Base-by-base conservation (phyloP, 2,113 vertebrate species). In the Rhea americana region DNA sequence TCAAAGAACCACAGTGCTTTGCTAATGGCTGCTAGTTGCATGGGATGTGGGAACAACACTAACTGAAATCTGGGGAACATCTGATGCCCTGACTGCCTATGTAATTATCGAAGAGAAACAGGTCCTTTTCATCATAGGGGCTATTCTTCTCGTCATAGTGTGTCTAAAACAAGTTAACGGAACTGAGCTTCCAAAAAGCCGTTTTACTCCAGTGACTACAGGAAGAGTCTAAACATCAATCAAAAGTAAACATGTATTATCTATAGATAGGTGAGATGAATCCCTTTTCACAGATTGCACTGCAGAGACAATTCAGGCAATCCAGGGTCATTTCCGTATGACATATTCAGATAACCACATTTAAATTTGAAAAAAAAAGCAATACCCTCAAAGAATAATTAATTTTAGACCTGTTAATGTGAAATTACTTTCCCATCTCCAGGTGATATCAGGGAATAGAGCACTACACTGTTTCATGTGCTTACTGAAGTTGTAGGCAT, bases 181-280 rank as follows among this genome's bases (percentile, higher is more conserved):
- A 88, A 53, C 39, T 19, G 32, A 93, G 9, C 19, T 90, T 82
- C 39, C 7, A 3, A 81, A 58, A 43, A 85, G 32, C 0, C 4
- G 2, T 7, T 53, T 77, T 6, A 17, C 6, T 66, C 5, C 26
- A 32, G 20, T 55, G 43, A 41, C 4, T 26, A 71, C 0, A 0
- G 75, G 63, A 11, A 58, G 1, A 8, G 3, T 45, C 45, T 70
- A 71, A 68, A 45, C 22, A 43, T 15, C 37, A 11, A 80, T 41
- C 17, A 91, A 56, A 76, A 8, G 9, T 28, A 66, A 85, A 47
- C 11, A 32, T 26, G 59, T 59, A 4, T 7, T 66, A 25, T 79
- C 18, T 70, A 51, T 66, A 3, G 0, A 5, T 11, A 76, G 45
- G n/a, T 83, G 81, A 67, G 51, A 74, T 74, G 0, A 83, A 73